Conservation (phyloP, 1,140 invertebrate genomes). For the Macrobrachium nipponense region DNA sequence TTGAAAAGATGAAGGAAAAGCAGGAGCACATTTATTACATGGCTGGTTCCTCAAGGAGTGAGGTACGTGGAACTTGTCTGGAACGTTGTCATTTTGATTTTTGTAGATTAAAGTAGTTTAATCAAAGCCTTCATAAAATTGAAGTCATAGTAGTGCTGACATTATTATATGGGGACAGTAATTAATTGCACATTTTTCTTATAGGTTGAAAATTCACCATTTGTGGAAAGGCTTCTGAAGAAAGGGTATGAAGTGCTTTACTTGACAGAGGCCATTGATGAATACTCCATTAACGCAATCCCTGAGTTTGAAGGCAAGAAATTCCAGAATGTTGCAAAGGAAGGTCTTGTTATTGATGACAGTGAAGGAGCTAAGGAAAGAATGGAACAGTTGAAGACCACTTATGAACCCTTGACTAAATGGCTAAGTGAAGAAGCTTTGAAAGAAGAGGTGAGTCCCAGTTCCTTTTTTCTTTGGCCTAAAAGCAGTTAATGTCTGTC, state of each 20-base stretch:
- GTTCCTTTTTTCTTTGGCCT: neutral
- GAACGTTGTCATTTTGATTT: too few relatives aligned
- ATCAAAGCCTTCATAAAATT: too few relatives aligned
- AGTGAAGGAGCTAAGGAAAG: conserved; percentile 85
- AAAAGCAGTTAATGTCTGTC: neutral
- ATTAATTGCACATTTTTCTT: neutral
- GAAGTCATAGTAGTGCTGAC: too few relatives aligned
- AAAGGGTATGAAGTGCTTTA: conserved; percentile 98
- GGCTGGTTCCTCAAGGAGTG: conserved; percentile 87
- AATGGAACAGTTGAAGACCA: conserved; percentile 82
- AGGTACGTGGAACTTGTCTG: conserved; percentile 71
- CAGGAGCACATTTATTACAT: conserved; percentile 98
- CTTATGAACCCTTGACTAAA: conserved; percentile 90
- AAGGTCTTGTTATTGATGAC: conserved; percentile 91
- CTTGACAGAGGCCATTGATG: conserved; percentile 96
- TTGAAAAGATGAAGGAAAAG: conserved; percentile 96
- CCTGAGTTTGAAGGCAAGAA: conserved; percentile 99
- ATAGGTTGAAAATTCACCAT: conserved; percentile 89
- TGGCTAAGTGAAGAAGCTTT: conserved; percentile 91
- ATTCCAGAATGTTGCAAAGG: conserved; percentile 99
- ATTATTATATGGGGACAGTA: too few relatives aligned
- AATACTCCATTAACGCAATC: conserved; percentile 95
- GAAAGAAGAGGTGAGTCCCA: conserved; percentile 79
- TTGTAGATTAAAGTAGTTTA: too few relatives aligned
- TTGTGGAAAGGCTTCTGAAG: conserved; percentile 92